These are phyloP conservation scores for Butorides virescens DNA, from an alignment of 2,113 vertebrate species.

Conservation along the genomic window DNA sequence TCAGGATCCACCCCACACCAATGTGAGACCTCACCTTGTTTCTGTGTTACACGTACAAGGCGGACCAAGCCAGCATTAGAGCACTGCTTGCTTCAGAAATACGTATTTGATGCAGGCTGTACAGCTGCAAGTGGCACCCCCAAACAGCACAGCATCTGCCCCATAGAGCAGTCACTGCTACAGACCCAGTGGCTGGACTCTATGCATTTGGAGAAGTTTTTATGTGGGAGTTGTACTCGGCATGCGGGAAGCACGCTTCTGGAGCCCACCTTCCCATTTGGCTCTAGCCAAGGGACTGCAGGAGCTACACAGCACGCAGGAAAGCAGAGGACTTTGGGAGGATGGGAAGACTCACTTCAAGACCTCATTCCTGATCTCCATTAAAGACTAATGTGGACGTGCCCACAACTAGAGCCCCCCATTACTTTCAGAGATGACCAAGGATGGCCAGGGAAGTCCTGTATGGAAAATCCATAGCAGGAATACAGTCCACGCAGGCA, in stretches of 20 bases:
- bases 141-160: not conserved
- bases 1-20: not conserved
- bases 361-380: not conserved
- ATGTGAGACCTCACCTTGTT: not conserved
- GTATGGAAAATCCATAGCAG: not conserved
- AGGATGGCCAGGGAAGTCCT: not conserved
- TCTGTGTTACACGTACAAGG: accelerated
- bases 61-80: not conserved
- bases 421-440: not conserved
- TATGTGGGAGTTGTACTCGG: not conserved
- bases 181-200: not conserved
- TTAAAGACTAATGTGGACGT: not conserved
- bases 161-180: not conserved
- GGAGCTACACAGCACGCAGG: not conserved
- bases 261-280: not conserved
- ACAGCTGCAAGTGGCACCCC: not conserved
- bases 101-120: accelerated
- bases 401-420: not conserved
- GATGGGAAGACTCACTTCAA: not conserved
- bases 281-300: not conserved
- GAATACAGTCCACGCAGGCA: not conserved
- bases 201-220: accelerated
- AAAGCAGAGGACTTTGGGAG: not conserved
- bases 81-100: not conserved
- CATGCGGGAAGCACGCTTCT: not conserved